Evolutionary conservation across 1,140 invertebrate species (phyloP), one percentile per base, ranked within the genome.

Genomic region (Pseudomyrmex concolor): DNA sequence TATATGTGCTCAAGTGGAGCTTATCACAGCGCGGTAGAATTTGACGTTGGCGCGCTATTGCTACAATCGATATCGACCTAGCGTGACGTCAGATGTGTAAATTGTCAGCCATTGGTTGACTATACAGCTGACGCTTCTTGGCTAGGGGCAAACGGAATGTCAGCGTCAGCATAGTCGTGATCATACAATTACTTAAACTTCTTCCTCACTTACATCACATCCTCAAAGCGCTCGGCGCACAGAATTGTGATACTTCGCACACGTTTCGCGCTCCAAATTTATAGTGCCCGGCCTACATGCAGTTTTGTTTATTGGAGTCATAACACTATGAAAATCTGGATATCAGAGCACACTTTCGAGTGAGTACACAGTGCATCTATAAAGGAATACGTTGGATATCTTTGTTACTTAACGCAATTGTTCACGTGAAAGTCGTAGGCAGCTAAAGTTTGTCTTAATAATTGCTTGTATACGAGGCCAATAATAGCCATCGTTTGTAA

Each of bases 321-420:
- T 25, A 57, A 54, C 83, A 90, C 68, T 89, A 97, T 97, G 96
- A 96, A 96, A 94, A 96, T 96, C 94, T 97, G 96, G 96, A 96
- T 96, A 76, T 96, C 96, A 25, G 96, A 96, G 92, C 96, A 97
- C 90, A 96, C 95, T 76, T 96, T 96, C 89, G 96, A 97, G 95
- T 96, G 90, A 95, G 95, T 91, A 25, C 91, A 85, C 76, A 72
- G 43, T 62, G 62, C 50, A 2, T n/a, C 43, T 19, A 0, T 19
- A 0, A 13, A 25, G 3, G 34, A n/a, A 54, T 48, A 10, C 5
- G 17, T 19, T 0, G 22, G 7, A 9, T 57, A 10, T 8, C 9
- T 77, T 34, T 2, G 17, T 10, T 57, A 12, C 25, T 77, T 51
- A 34, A 55, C 50, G 17, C 2, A 57, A 45, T 34, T 45, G 7